A percentile compares a stretch with the other conserved stretches of the same genome.
Evolutionary conservation across 2,113 vertebrate genomes (phyloP).

Genomic region (Corvus hawaiiensis): DNA sequence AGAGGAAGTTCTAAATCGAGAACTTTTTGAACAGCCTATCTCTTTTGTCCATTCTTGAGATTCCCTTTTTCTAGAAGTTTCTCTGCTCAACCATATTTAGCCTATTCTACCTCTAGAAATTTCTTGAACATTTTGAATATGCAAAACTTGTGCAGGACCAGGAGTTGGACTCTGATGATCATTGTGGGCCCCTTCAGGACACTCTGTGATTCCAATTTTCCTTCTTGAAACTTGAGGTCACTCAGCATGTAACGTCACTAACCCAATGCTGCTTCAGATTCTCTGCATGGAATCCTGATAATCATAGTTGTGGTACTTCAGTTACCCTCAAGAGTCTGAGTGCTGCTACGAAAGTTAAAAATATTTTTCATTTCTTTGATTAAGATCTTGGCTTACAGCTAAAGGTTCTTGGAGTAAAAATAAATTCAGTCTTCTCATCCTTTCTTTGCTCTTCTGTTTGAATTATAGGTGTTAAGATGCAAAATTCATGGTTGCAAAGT

Average conservation of each 20-base stretch:
- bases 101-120: background rate
- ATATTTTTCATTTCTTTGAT: conserved; percentile 22
- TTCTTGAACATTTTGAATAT: background rate
- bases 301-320: background rate
- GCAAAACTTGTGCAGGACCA: background rate
- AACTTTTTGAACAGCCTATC: background rate
- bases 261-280: background rate
- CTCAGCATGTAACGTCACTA: background rate
- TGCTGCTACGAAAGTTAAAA: conserved; percentile 22
- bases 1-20: background rate
- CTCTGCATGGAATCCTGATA: background rate
- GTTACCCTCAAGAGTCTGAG: background rate
- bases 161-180: background rate
- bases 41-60: background rate
- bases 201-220: background rate
- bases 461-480: conserved; percentile 57
- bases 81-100: background rate
- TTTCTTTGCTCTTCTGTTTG: conserved; percentile 37
- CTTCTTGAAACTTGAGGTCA: background rate
- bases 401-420: conserved; percentile 24
- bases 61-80: background rate
- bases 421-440: conserved; percentile 37
- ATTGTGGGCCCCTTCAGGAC: background rate
- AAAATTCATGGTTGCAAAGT: conserved; percentile 49
- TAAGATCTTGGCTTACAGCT: conserved; percentile 35